Evolutionary conservation across 2,888 invertebrate genomes (phyloP), one percentile per base, ranked within the genome.

Genomic region (Hypomecis punctinalis): DNA sequence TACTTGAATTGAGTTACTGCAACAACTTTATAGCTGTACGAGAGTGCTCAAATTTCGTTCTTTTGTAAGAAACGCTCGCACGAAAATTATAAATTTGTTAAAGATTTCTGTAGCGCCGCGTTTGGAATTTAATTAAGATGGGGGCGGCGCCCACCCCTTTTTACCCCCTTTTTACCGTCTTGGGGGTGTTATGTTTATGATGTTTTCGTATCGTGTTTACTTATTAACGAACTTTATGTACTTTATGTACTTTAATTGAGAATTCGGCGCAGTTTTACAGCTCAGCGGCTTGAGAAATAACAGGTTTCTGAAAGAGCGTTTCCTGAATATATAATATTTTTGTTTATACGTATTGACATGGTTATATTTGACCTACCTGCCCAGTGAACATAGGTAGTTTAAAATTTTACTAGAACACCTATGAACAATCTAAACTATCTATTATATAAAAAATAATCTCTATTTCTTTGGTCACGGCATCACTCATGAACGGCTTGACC

Each of bases 41-140:
- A 62, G 76, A 67, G 57, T 48, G 53, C 81, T 83, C 82, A 85
- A 88, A 89, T 89, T 90, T 87, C 87, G 48, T 80, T 79, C 77
- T 86, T 85, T 87, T 86, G 88, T 87, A 89, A 89, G 87, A 88
- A 86, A 87, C 81, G 82, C 76, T 75, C 76, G 79, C 80, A 80
- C 77, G 69, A 89, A 90, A 89, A 90, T 90, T 89, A 88, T 87
- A 90, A 92, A 92, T 91, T 90, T 89, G 89, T 90, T 86, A 90
- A 89, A 84, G 81, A 82, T 78, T 66, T 78, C 76, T 70, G 74
- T 71, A 69, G 71, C 72, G 63, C 40, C 45, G 47, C 66, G 57
- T 57, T 56, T 62, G 70, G 78, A 83, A 85, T 85, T 86, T 85
- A 83, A 87, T 89, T 84, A 86, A 75, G 68, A 59, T 60, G 64